Evolutionary conservation across 2,797 vertebrate species (phyloP).

Genomic region (Fistularia tabacaria): DNA sequence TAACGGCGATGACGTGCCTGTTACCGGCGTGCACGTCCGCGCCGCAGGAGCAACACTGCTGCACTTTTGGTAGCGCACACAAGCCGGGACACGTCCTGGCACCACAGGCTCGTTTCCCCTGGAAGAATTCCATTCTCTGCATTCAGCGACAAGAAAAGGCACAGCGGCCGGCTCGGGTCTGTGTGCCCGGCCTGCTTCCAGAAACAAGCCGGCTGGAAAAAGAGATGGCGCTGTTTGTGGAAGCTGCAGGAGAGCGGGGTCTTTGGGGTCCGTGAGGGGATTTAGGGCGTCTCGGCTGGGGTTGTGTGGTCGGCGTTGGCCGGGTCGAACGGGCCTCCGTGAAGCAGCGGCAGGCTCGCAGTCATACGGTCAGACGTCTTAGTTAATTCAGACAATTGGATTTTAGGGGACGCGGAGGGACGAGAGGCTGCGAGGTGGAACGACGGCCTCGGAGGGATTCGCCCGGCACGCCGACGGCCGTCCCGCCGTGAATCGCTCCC

Average conservation of each 20-base stretch:
- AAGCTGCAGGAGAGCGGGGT: background rate
- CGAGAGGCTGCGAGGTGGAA: constrained; percentile 11
- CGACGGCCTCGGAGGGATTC: background rate
- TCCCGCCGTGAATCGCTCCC: background rate
- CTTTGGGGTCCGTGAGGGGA: background rate
- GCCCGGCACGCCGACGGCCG: too few relatives aligned
- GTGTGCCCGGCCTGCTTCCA: too few relatives aligned
- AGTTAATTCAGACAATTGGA: constrained; percentile 50
- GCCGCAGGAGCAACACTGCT: background rate
- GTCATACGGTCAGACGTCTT: constrained; percentile 12
- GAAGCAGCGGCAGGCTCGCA: too few relatives aligned
- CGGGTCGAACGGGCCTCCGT: background rate
- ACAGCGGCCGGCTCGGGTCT: constrained; percentile 1
- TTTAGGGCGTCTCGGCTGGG: background rate
- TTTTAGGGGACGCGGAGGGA: constrained; percentile 33
- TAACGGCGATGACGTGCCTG: constrained; percentile 16
- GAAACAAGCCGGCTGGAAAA: background rate
- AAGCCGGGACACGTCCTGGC: constrained; percentile 40
- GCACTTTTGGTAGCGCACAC: constrained; percentile 10
- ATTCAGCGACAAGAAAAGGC: constrained; percentile 4
- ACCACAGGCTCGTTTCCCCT: constrained; percentile 1
- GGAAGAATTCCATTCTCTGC: constrained; percentile 20
- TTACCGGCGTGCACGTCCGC: background rate
- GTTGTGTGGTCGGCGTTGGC: background rate
- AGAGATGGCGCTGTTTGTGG: background rate